Evolutionary conservation across 1,140 invertebrate species (phyloP).

Genomic region (Procambarus clarkii): DNA sequence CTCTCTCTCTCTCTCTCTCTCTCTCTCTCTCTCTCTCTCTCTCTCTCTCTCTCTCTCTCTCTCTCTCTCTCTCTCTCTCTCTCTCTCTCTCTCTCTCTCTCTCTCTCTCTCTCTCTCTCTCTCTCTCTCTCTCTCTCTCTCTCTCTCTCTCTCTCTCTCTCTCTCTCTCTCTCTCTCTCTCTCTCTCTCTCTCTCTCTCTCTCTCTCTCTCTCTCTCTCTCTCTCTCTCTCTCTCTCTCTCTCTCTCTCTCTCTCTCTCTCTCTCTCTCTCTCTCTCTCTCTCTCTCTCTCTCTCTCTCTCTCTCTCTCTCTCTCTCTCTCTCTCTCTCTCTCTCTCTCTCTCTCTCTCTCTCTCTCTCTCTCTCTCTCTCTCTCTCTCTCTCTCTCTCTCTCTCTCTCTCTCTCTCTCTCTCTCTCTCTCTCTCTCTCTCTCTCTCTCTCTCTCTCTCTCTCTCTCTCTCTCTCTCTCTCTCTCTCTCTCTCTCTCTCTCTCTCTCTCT

Average conservation of each 20-base stretch:
- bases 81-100: no score
- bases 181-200: background rate
- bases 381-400: no score
- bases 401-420: no score
- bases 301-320: background rate
- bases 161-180: background rate
- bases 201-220: background rate
- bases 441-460: no score
- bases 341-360: background rate
- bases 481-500: no score
- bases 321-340: background rate
- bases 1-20: background rate
- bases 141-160: background rate
- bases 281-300: background rate
- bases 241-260: background rate
- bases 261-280: background rate
- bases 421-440: no score
- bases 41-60: background rate
- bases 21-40: background rate
- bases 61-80: background rate
- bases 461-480: no score
- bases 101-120: constrained; percentile 21
- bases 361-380: no score
- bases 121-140: background rate
- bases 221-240: background rate